A percentile compares a stretch with the other conserved stretches of the same genome.
phyloP scores from a whole-genome alignment of 37 sponge, comb jelly and placozoan genomes.

The Tethya wilhelma region DNA sequence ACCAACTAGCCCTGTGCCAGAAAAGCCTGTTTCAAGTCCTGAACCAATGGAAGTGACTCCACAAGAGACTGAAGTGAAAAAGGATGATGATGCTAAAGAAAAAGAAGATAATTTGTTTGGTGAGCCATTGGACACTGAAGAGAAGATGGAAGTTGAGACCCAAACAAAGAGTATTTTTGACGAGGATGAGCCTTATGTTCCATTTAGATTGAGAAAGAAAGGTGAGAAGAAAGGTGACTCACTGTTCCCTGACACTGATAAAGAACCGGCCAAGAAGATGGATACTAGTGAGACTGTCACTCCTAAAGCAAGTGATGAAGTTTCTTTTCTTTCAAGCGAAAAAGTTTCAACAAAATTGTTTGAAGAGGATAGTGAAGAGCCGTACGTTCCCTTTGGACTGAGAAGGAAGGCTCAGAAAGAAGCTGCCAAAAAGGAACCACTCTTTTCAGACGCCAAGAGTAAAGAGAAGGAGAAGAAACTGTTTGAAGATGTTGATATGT shows the following conservation, averaged over 20 bases:
- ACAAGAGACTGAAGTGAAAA: not conserved
- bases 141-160: constrained; percentile 1
- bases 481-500: not conserved
- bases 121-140: not conserved
- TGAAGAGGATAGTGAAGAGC: too few relatives aligned
- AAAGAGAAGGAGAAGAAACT: not conserved
- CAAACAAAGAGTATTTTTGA: not conserved
- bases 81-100: not conserved
- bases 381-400: not conserved
- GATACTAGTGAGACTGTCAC: too few relatives aligned
- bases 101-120: not conserved
- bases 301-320: too few relatives aligned
- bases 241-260: not conserved
- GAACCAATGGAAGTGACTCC: not conserved
- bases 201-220: not conserved
- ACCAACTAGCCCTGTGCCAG: not conserved
- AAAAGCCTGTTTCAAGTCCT: not conserved
- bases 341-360: too few relatives aligned
- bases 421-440: too few relatives aligned
- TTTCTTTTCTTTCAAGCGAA: too few relatives aligned
- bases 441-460: not conserved
- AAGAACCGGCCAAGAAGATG: not conserved
- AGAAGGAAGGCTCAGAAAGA: not conserved
- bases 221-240: not conserved
- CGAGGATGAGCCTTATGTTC: not conserved